Percentiles rank a stretch among this genome's conserved stretches.
These are phyloP conservation scores for Esperia sulphurella DNA, from an alignment of 2,888 invertebrate genomes.

Conservation along the genomic window DNA sequence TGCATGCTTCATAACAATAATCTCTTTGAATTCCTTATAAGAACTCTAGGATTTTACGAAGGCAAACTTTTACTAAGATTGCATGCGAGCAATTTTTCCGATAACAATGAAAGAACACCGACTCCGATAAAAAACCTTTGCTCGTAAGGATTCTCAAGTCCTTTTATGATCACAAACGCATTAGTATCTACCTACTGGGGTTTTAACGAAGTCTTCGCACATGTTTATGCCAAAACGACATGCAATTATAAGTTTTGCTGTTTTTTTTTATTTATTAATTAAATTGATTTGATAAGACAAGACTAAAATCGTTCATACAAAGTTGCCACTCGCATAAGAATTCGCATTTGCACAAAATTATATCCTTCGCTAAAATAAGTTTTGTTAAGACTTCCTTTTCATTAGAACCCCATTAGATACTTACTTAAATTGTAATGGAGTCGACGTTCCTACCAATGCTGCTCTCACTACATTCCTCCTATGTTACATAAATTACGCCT, in stretches of 20 bases:
- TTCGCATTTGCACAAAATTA: background rate
- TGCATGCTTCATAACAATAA: slow-evolving; percentile 27
- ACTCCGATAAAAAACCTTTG: background rate
- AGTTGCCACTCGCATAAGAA: background rate
- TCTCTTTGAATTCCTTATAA: slow-evolving; percentile 46
- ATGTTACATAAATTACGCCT: slow-evolving; percentile 20
- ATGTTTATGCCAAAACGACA: no score
- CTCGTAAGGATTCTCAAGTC: no score
- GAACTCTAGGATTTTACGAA: slow-evolving; percentile 49
- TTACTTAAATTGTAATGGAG: background rate
- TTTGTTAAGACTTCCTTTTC: background rate
- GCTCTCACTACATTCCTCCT: slow-evolving; percentile 24
- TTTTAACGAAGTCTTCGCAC: no score
- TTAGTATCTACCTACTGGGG: no score
- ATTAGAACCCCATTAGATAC: background rate
- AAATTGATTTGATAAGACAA: no score
- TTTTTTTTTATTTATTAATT: no score
- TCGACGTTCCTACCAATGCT: slow-evolving; percentile 8
- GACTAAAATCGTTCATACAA: no score
- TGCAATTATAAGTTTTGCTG: no score
- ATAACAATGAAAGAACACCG: background rate
- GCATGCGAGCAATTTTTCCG: background rate
- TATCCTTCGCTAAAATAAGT: background rate
- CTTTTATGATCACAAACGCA: no score
- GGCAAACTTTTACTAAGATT: slow-evolving; percentile 10